Percentiles rank a stretch among this genome's conserved stretches.
phyloP scores from a whole-genome alignment of 1,140 invertebrate genomes.

The Steinernema khuongi region DNA sequence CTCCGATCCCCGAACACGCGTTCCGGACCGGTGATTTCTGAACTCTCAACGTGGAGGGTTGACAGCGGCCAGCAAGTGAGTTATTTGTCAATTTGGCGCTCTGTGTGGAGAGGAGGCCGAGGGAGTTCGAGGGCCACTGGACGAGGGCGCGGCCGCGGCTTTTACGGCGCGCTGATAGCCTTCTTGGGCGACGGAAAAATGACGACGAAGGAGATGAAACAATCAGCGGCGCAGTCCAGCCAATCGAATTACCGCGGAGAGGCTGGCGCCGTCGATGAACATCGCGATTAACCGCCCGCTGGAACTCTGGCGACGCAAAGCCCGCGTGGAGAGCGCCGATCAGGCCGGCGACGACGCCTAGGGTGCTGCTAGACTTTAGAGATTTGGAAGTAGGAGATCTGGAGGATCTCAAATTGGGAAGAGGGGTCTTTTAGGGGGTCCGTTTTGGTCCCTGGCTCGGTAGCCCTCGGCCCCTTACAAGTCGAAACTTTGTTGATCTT shows the following conservation, averaged over 20 bases:
- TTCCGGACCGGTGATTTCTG: neutral
- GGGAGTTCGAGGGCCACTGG: neutral
- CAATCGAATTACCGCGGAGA: neutral
- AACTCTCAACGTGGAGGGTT: neutral
- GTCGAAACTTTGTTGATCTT: no score
- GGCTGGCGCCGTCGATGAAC: neutral
- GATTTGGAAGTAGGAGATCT: no score
- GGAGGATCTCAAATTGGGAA: no score
- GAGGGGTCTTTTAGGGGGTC: no score
- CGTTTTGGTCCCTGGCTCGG: no score
- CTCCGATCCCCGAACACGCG: neutral
- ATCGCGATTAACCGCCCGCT: no score
- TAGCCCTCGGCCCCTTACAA: no score
- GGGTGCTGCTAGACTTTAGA: no score
- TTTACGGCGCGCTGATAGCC: neutral
- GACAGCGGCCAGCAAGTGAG: neutral
- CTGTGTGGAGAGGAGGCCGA: neutral
- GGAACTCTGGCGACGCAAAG: no score
- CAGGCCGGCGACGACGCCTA: no score
- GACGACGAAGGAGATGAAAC: neutral
- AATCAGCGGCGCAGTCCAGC: neutral
- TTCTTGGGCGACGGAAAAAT: neutral
- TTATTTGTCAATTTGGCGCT: conserved; percentile 13
- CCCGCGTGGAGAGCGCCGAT: no score
- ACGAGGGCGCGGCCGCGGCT: neutral